These are phyloP conservation scores for Cryptocephalus moraei DNA, from an alignment of 2,888 invertebrate genomes.

Conservation along the genomic window DNA sequence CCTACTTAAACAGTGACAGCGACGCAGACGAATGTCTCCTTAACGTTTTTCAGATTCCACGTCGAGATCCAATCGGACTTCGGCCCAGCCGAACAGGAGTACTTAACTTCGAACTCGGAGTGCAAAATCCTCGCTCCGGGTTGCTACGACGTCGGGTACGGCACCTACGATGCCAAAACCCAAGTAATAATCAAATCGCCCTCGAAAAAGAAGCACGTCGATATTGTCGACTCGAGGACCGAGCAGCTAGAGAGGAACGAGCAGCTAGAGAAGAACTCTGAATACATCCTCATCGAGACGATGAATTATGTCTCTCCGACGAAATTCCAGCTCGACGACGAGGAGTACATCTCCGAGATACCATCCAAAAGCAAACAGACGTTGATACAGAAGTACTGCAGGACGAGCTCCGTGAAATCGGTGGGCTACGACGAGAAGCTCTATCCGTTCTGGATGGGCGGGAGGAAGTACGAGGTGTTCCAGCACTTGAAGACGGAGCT, in stretches of 20 bases:
- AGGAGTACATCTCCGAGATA: slow-evolving; percentile 25
- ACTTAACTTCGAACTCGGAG: slow-evolving; percentile 11
- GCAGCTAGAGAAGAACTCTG: no score
- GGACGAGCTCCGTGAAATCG: slow-evolving; percentile 46
- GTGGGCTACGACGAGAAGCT: slow-evolving; percentile 44
- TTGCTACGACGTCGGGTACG: slow-evolving; percentile 14
- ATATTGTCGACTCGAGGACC: no score
- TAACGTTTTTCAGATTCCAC: slow-evolving; percentile 9
- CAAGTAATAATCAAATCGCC: no score
- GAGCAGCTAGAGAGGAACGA: no score
- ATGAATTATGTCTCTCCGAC: no score
- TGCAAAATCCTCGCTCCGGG: slow-evolving; percentile 10
- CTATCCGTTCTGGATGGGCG: slow-evolving; percentile 43
- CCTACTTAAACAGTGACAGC: no score
- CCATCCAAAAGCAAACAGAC: slow-evolving; percentile 45
- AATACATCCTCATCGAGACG: no score
- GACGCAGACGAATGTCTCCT: neutral
- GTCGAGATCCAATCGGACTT: slow-evolving; percentile 13
- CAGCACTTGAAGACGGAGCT: neutral
- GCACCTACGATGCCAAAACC: slow-evolving; percentile 4
- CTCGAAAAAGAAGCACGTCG: no score
- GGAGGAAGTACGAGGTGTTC: slow-evolving; percentile 1
- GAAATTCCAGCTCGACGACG: no score
- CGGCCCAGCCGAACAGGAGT: slow-evolving; percentile 14
- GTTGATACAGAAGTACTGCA: slow-evolving; percentile 57